These are phyloP conservation scores for Etia nguti DNA, from an alignment of 2,113 vertebrate species.

Conservation along the genomic window DNA sequence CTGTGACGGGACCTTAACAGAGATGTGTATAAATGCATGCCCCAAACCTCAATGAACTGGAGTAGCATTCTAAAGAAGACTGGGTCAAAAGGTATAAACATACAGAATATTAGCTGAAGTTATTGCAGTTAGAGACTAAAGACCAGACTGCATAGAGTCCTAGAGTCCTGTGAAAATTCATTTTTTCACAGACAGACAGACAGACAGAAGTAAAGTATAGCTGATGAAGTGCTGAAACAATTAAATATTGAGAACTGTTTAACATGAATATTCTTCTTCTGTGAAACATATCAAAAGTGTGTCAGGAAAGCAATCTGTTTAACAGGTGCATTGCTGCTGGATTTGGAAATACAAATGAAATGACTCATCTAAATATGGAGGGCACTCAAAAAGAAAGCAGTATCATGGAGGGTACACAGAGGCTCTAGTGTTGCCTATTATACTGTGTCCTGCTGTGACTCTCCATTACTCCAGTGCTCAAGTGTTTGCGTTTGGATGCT, in stretches of 20 bases:
- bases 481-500: constrained; percentile 60
- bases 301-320: constrained; percentile 15
- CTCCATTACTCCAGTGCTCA: constrained; percentile 38
- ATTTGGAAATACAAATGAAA: constrained; percentile 34
- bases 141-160: neutral
- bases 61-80: neutral
- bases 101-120: neutral
- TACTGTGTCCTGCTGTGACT: constrained; percentile 43
- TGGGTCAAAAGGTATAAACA: neutral
- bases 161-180: neutral
- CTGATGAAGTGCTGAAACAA: neutral
- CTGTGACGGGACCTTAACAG: neutral
- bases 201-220: neutral
- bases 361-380: constrained; percentile 58
- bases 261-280: neutral
- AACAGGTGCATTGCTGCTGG: constrained; percentile 21
- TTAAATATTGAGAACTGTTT: neutral
- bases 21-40: neutral
- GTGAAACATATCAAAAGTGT: neutral
- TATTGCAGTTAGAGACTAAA: neutral
- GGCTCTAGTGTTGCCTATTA: constrained; percentile 45
- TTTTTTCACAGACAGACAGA: neutral
- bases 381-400: constrained; percentile 53
- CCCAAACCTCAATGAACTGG: neutral
- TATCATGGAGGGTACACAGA: constrained; percentile 44